Base-by-base conservation (phyloP, 1,140 invertebrate genomes). In the Lasioglossum albipes region DNA sequence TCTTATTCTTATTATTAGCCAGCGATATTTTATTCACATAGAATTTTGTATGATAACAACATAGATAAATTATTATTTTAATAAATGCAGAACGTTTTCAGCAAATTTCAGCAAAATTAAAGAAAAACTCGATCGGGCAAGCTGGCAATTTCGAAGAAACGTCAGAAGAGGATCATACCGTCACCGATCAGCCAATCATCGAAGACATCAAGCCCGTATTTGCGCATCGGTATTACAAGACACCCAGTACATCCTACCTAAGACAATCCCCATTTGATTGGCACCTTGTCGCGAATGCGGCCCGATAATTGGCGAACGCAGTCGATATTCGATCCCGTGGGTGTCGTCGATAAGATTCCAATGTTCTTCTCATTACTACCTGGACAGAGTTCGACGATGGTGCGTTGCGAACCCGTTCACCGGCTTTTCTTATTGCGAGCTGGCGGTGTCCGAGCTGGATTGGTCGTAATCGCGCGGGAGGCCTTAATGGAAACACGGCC, bases 311-410 rank as follows among this genome's bases (percentile, higher is more conserved):
- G 84, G 86, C 77, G 66, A 70, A 20, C 75, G 73, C 71, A 69
- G 76, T 84, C 82, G 80, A 84, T 84, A 84, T 75, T 80, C 74
- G 42, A 78, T 59, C 78, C 49, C 78, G 82, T 84, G 75, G 82
- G 84, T 83, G 73, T 62, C 77, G 74, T 76, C 75, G 86, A 87
- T 88, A 88, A 88, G 85, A 87, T 85, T 79, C 75, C 67, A 70
- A 79, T 79, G 82, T 87, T 84, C 80, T 82, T 84, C 81, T 85
- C 85, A 82, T 88, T 88, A 85, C 82, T 81, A 71, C 36, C 59
- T 54, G 64, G 65, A 52, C 45, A 68, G 52, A 22, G 57, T 31
- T 75, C 41, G 72, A 20, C 54, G 61, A 49, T 71, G 69, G 69
- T 61, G 72, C 84, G 70, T 83, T 70, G 75, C 81, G 67, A 83